A percentile compares a stretch with the other conserved stretches of the same genome.
These are phyloP conservation scores for Dryas iulia DNA, from an alignment of 1,140 invertebrate species.

Conservation along the genomic window DNA sequence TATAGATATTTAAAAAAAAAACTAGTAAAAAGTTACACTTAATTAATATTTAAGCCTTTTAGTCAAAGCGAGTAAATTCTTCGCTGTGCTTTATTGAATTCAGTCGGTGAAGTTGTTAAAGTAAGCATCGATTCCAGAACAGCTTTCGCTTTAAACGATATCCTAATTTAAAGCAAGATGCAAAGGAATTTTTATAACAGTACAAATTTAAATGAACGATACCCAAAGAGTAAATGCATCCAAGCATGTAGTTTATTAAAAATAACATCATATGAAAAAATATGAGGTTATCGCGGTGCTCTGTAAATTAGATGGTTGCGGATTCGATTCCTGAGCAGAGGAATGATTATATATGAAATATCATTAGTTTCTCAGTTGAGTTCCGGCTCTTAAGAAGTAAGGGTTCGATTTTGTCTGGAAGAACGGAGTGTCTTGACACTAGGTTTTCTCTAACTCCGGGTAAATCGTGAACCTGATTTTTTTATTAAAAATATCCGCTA, in stretches of 20 bases:
- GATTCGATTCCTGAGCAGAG: no score
- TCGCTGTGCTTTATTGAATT: slow-evolving; percentile 67
- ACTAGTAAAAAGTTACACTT: slow-evolving; percentile 37
- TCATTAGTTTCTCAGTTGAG: no score
- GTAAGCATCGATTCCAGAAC: slow-evolving; percentile 50
- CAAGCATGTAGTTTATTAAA: background rate
- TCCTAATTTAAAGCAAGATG: slow-evolving; percentile 41
- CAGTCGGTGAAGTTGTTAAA: slow-evolving; percentile 66
- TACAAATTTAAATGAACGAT: background rate
- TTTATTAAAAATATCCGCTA: no score
- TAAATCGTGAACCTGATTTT: no score
- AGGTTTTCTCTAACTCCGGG: no score
- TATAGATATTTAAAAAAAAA: slow-evolving; percentile 7
- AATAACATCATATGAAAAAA: background rate
- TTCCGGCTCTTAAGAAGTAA: no score
- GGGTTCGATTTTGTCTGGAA: no score
- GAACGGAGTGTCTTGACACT: no score
- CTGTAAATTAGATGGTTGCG: no score
- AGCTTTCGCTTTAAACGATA: slow-evolving; percentile 44
- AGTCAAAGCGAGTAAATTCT: slow-evolving; percentile 73
- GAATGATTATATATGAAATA: no score
- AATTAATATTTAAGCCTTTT: slow-evolving; percentile 75
- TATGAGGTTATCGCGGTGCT: no score
- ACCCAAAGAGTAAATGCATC: background rate
- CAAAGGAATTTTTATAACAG: background rate